Percentiles rank a stretch among this genome's conserved stretches.
Evolutionary conservation across 2,113 vertebrate species (phyloP).

Genomic region (Python bivittatus): DNA sequence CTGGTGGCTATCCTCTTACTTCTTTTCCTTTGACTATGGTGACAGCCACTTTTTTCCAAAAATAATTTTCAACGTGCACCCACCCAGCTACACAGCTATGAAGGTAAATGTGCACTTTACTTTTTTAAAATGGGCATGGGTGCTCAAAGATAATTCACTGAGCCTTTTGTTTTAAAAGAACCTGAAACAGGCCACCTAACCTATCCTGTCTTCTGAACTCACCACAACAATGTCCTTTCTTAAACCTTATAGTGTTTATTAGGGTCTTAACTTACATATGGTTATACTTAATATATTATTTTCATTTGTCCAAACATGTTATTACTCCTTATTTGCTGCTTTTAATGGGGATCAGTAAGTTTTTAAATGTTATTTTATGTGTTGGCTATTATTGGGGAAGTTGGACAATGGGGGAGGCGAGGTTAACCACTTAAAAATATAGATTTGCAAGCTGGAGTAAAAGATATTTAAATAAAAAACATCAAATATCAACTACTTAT

Average conservation of each 20-base stretch:
- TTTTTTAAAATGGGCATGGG: not conserved
- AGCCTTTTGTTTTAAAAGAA: not conserved
- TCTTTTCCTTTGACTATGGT: not conserved
- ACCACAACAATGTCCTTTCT: not conserved
- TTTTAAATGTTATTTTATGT: not conserved
- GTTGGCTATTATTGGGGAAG: not conserved
- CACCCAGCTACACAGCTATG: not conserved
- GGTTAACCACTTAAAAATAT: not conserved
- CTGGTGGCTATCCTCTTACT: not conserved
- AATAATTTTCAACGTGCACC: not conserved
- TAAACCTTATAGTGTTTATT: not conserved
- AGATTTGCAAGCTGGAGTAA: not conserved
- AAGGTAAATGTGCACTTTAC: not conserved
- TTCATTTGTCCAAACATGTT: not conserved
- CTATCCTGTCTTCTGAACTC: not conserved
- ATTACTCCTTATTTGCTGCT: not conserved
- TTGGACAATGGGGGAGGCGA: not conserved
- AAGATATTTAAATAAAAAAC: not conserved
- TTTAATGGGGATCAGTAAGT: not conserved
- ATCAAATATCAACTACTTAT: not conserved
- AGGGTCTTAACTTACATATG: not conserved
- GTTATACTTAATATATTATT: not conserved
- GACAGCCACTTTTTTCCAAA: not conserved
- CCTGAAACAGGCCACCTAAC: not conserved
- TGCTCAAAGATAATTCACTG: not conserved